Conservation (phyloP, 2,797 vertebrate species). For the Hemitrygon akajei region DNA sequence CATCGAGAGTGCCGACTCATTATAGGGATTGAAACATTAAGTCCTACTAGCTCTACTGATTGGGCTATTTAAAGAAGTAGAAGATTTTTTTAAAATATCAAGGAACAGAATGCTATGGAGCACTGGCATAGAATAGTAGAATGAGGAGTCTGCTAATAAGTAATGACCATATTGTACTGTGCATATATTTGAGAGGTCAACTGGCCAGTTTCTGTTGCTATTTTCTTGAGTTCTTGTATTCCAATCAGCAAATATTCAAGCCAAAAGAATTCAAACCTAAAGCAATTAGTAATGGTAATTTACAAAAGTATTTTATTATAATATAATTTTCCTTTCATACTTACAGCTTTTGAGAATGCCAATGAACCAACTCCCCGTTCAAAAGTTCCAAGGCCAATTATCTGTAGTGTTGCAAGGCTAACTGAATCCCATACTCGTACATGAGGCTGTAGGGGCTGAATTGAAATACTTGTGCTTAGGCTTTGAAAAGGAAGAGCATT, state of each 20-base stretch:
- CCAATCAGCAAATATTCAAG: conserved; percentile 4
- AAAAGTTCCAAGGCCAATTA: conserved; percentile 85
- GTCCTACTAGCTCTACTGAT: no score
- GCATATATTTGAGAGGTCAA: no score
- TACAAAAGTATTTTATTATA: not conserved
- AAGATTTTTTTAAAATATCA: no score
- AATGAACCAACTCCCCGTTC: conserved; percentile 90
- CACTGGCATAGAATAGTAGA: no score
- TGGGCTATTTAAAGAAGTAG: no score
- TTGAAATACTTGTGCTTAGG: conserved; percentile 40
- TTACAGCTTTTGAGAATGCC: conserved; percentile 94
- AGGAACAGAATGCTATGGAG: no score
- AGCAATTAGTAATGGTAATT: not conserved
- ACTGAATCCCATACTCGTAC: conserved; percentile 95
- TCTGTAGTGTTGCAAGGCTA: conserved; percentile 77
- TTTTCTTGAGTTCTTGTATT: not conserved
- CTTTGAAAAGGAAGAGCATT: not conserved
- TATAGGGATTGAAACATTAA: no score
- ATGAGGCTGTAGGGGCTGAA: conserved; percentile 82
- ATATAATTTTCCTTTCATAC: conserved; percentile 44
- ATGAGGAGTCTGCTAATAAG: no score
- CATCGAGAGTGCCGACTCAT: no score
- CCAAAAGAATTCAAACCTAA: not conserved
- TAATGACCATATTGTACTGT: no score
- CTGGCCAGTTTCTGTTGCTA: no score